Base-by-base conservation (phyloP, 2,888 invertebrate genomes). In the Lepidochrysops patricia region DNA sequence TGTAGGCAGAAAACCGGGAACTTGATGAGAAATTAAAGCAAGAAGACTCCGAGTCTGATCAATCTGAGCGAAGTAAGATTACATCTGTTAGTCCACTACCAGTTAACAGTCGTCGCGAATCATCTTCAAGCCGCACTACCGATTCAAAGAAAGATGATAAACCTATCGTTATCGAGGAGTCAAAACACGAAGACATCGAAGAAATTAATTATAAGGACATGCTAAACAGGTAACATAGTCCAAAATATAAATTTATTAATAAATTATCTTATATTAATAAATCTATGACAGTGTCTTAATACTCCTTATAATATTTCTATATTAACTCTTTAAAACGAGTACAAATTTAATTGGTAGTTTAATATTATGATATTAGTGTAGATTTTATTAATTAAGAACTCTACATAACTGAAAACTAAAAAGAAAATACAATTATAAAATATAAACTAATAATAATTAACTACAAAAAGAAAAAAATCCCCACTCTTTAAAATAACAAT, bases 11-110 rank as follows among this genome's bases (percentile, higher is more conserved):
- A 72, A 84, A 77, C 74, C 85, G 86, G 70, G 94, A 94, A 79
- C 78, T 92, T 71, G 94, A 94, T 68, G 93, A 93, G 68, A 94
- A 94, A 71, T 87, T 91, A 62, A 92, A 91, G 76, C 79, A 89
- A 60, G 93, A 93, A 64, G 93, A 92, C 72, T 91, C 91, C 68
- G 89, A 90, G 64, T 90, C 91, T 1, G 93, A 93, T 71, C 89
- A 91, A 56, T 90, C 91, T 23, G 93, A 93, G 62, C 92, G 90
- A 73, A 90, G 89, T 61, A 93, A 92, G 72, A 77, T 91, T 23
- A 84, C 87, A 4, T 80, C 89, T 4, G 90, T 91, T 7, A 93
- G 93, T 68, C 93, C 92, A 13, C 75, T 84, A 12, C 87, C 89
- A 1, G 70, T 90, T 34, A 72, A 79, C n/a, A 80, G 89, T 7